Evolutionary conservation across 1,140 invertebrate genomes (phyloP), one percentile per base, ranked within the genome.

Genomic region (Acyrthosiphon pisum): DNA sequence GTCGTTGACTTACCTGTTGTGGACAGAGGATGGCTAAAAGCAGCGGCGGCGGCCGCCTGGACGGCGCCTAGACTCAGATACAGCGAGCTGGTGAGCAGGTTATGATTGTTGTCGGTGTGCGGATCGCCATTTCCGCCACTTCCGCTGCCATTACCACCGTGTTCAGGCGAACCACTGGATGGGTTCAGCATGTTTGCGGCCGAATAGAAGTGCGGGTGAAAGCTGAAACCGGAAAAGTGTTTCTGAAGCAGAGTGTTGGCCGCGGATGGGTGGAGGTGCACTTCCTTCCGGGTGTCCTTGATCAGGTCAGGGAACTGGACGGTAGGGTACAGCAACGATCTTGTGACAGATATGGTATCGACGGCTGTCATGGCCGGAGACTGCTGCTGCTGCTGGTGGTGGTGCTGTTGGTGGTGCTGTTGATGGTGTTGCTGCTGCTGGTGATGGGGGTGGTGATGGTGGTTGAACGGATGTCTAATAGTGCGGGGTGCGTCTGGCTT

Each of bases 401-500:
- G 94, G 91, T 95, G 95, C 92, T 95, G 94, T 93, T 91, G n/a
- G 95, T 46, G 93, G 93, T 89, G 50, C 46, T 53, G 95, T 90
- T 95, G 94, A 91, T 91, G n/a, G 95, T 46, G 93, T 88, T 89
- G 88, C 91, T 93, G 30, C 86, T 93, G 48, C 84, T 48, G 87
- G 1, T 48, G 6, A 94, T 93, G 94, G 87, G 90, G 93, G 93
- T 93, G 94, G 93, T 91, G 93, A 93, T 88, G 88, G 48, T 86
- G 89, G 18, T 50, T 94, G 95, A 94, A 94, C 96, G 88, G 68
- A 18, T 89, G 94, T 56, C 81, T 96, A 93, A 96, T 94, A 95
- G 96, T 94, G 95, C 96, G 96, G 4, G 97, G 97, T 41, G 97
- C 96, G 95, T 98, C 97, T 90, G 97, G 97, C 95, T 97, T 96